A percentile compares a stretch with the other conserved stretches of the same genome.
Conservation (phyloP, 2,113 vertebrate species). For the Sturnira hondurensis region DNA sequence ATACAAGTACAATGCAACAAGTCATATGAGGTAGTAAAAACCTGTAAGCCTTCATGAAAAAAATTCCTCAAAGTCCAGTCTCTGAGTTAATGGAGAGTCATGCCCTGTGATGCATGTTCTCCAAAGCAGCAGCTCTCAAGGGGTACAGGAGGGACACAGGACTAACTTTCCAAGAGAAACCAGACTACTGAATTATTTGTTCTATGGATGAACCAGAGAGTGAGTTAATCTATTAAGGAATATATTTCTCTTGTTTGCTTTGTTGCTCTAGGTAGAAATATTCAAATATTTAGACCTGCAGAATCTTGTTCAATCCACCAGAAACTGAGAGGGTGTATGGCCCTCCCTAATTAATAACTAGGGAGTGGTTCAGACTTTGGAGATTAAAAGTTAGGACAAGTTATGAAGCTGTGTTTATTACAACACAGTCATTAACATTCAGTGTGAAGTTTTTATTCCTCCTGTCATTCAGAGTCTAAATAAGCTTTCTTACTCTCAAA, state of each 20-base stretch:
- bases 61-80: background rate
- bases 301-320: background rate
- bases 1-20: background rate
- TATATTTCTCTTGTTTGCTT: background rate
- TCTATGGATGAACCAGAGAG: background rate
- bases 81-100: background rate
- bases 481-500: background rate
- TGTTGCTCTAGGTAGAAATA: background rate
- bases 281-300: background rate
- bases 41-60: background rate
- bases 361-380: background rate
- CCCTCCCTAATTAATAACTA: background rate
- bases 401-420: background rate
- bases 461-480: background rate
- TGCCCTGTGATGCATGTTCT: background rate
- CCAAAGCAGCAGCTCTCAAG: background rate
- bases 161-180: background rate
- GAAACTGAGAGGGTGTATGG: background rate
- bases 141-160: background rate
- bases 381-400: background rate
- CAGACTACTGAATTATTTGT: background rate
- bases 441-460: background rate
- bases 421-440: background rate
- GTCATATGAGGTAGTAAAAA: constrained; percentile 20
- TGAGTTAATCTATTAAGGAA: background rate